Percentiles rank a stretch among this genome's conserved stretches.
Conservation (phyloP, 1,140 invertebrate genomes). For the Acromyrmex charruanus region DNA sequence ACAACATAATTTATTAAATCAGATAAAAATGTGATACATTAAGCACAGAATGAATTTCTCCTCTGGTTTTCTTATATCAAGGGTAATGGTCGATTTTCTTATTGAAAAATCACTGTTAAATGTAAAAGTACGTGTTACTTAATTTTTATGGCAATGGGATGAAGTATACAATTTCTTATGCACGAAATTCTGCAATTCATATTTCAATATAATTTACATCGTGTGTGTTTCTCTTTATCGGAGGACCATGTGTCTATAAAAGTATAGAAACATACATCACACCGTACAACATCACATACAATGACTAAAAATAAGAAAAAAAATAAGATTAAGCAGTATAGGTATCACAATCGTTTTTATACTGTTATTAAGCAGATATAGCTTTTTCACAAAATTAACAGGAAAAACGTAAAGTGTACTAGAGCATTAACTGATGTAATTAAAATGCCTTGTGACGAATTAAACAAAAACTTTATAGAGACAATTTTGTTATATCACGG, state of each 20-base stretch:
- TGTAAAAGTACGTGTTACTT: slow-evolving; percentile 53
- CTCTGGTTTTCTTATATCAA: slow-evolving; percentile 76
- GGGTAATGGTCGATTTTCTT: slow-evolving; percentile 62
- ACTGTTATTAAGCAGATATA: slow-evolving; percentile 82
- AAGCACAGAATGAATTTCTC: slow-evolving; percentile 71
- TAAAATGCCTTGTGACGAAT: slow-evolving; percentile 74
- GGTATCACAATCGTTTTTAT: slow-evolving; percentile 79
- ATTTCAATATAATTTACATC: slow-evolving; percentile 48
- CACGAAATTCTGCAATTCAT: slow-evolving; percentile 53
- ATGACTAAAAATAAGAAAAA: slow-evolving; percentile 58
- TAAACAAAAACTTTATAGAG: slow-evolving; percentile 73
- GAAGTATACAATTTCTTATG: slow-evolving; percentile 55
- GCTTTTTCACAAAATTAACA: slow-evolving; percentile 84
- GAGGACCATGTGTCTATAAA: slow-evolving; percentile 64
- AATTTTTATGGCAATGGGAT: slow-evolving; percentile 51
- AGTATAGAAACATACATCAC: slow-evolving; percentile 57
- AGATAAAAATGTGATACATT: background rate
- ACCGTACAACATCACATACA: slow-evolving; percentile 65
- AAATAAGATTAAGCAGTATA: slow-evolving; percentile 66
- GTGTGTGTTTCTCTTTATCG: slow-evolving; percentile 40
- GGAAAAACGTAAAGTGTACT: slow-evolving; percentile 67
- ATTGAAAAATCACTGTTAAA: slow-evolving; percentile 53
- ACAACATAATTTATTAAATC: slow-evolving; percentile 35
- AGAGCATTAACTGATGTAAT: slow-evolving; percentile 75
- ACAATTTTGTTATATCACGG: slow-evolving; percentile 58